Evolutionary conservation across 23 tunicate species (phyloP).

Genomic region (Phallusia fumigata): DNA sequence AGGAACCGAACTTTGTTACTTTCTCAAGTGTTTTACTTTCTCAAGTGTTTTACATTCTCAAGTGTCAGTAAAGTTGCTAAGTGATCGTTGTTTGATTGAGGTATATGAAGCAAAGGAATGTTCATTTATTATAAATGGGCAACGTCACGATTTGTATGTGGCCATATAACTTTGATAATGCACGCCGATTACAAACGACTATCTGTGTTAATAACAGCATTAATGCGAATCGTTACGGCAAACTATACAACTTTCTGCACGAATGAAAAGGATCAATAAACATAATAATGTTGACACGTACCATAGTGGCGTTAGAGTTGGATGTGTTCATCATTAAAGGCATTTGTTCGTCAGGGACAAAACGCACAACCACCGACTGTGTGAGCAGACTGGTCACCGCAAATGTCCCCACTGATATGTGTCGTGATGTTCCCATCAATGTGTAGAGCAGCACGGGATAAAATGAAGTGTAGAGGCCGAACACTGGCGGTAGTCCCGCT

Average conservation of each 20-base stretch:
- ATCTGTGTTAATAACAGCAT: no score
- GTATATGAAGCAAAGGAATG: no score
- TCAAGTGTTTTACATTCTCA: no score
- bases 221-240: not conserved
- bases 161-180: no score
- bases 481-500: constrained; percentile 75
- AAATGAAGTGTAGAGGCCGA: constrained; percentile 80
- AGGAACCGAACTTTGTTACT: no score
- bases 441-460: constrained; percentile 72
- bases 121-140: no score
- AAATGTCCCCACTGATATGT: constrained; percentile 87
- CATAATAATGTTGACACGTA: constrained; percentile 27
- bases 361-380: constrained; percentile 62
- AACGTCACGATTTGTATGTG: no score
- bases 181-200: no score
- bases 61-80: no score
- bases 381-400: constrained; percentile 80
- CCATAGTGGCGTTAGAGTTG: not conserved
- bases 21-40: no score
- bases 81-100: no score
- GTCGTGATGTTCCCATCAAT: constrained; percentile 67
- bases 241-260: not conserved
- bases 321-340: not conserved
- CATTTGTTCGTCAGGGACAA: constrained; percentile 29
- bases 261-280: no score